Conservation (phyloP, 2,113 vertebrate genomes). For the Lepidothrix coronata region DNA sequence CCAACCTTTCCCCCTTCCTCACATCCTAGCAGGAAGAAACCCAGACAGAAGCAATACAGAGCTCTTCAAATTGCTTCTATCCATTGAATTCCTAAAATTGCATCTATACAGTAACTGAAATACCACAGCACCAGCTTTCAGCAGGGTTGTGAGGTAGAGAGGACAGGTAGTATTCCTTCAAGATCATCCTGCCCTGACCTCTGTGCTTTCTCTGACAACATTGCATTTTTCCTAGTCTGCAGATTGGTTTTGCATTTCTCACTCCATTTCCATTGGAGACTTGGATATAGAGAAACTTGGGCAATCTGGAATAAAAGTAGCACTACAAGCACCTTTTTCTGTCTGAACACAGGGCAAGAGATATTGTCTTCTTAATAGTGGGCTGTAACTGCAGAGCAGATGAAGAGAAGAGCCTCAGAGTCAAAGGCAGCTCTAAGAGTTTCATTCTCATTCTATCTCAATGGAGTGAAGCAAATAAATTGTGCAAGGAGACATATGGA, state of each 20-base stretch:
- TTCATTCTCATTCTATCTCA: conserved; percentile 47
- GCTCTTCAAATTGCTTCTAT: neutral
- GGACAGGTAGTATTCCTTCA: neutral
- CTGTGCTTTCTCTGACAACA: neutral
- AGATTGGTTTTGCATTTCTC: neutral
- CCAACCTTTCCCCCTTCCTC: neutral
- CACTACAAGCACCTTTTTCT: neutral
- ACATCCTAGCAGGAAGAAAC: neutral
- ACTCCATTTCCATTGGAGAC: neutral
- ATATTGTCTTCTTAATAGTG: neutral
- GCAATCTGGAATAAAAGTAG: neutral
- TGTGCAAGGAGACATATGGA: conserved; percentile 52
- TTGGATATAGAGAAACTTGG: neutral
- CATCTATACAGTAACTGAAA: neutral
- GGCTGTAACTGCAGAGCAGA: neutral
- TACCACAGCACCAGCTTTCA: neutral
- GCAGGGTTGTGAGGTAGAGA: neutral
- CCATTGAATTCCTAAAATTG: neutral
- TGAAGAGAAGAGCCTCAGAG: neutral
- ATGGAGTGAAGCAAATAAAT: conserved; percentile 51
- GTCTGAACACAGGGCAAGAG: neutral
- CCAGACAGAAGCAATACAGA: neutral
- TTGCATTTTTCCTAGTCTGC: neutral
- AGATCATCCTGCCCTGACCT: neutral
- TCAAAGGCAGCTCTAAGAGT: conserved; percentile 26